These are phyloP conservation scores for Entomobrya proxima DNA, from an alignment of 2,888 invertebrate species.

Conservation along the genomic window DNA sequence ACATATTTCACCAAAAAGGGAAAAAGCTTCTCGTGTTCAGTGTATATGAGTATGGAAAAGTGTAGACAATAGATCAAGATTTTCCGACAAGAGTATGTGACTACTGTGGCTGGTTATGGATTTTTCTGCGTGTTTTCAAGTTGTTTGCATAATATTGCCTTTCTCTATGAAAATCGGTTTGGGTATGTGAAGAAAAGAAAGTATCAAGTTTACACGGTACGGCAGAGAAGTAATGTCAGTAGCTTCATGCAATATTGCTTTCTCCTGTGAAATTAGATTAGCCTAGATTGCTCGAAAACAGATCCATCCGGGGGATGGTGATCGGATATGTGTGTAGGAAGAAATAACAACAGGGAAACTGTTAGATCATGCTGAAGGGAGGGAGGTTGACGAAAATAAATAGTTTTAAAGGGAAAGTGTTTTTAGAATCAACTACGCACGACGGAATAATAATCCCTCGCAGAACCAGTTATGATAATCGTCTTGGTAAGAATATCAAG, in stretches of 20 bases:
- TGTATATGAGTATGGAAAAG: neutral
- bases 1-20: neutral
- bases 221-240: neutral
- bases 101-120: neutral
- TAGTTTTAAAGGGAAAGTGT: too few species aligned
- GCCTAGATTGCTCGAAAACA: constrained; percentile 48
- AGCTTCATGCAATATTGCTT: constrained; percentile 47
- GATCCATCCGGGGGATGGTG: constrained; percentile 29
- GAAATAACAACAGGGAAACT: neutral
- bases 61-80: neutral
- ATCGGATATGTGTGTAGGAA: neutral
- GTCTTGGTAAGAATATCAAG: too few species aligned
- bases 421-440: too few species aligned
- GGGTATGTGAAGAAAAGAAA: neutral
- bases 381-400: neutral
- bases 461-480: too few species aligned
- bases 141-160: constrained; percentile 6
- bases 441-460: too few species aligned
- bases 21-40: neutral
- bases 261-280: constrained; percentile 63
- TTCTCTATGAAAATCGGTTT: neutral
- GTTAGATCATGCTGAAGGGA: neutral
- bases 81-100: neutral
- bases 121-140: neutral
- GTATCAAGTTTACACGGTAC: neutral